A percentile compares a stretch with the other conserved stretches of the same genome.
phyloP scores from a whole-genome alignment of 2,888 invertebrate species.

The Lasioglossum lativentre region DNA sequence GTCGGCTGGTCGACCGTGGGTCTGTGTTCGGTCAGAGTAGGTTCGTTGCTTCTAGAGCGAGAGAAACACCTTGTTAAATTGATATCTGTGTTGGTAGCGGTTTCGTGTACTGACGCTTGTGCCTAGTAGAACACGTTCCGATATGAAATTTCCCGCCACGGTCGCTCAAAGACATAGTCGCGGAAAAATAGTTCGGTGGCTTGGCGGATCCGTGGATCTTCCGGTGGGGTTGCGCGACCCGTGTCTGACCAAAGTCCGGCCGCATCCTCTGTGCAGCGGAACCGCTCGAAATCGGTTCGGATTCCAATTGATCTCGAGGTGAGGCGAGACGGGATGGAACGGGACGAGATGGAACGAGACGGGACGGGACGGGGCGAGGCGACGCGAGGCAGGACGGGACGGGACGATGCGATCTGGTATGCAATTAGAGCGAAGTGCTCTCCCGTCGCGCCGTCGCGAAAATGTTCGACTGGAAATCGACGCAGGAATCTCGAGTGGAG shows the following conservation, averaged over 20 bases:
- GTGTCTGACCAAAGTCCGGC: slow-evolving; percentile 31
- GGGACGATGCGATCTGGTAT: slow-evolving; percentile 8
- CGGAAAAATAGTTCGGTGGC: background rate
- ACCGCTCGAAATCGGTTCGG: slow-evolving; percentile 10
- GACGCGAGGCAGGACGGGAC: background rate
- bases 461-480: slow-evolving; percentile 41
- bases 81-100: background rate
- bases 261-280: slow-evolving; percentile 22
- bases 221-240: background rate
- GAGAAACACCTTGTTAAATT: background rate
- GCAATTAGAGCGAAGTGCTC: slow-evolving; percentile 34
- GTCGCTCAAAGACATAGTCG: background rate
- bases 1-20: background rate
- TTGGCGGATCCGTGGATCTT: background rate
- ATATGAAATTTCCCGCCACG: slow-evolving; percentile 1
- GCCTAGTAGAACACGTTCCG: background rate
- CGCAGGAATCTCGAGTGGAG: slow-evolving; percentile 53
- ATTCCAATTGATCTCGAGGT: background rate
- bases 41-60: no score
- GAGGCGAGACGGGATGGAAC: background rate
- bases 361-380: background rate
- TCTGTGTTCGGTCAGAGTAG: no score
- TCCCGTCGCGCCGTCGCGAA: slow-evolving; percentile 20
- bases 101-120: background rate
- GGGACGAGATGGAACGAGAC: background rate